Percentiles rank a stretch among this genome's conserved stretches.
Conservation (phyloP, 2,888 invertebrate species). For the Adineta ricciae region DNA sequence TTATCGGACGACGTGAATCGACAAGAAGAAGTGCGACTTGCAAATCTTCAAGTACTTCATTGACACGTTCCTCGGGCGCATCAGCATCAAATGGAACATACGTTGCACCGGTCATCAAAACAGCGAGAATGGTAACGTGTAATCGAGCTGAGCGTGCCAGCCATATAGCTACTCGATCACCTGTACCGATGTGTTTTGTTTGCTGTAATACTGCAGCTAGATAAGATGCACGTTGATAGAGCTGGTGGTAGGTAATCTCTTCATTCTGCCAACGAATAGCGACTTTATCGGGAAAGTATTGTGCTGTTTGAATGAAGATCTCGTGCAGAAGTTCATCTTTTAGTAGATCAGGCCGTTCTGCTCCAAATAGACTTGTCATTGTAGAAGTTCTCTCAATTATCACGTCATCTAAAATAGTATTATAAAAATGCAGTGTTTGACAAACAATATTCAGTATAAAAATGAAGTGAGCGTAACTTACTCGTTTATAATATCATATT, state of each 20-base stretch:
- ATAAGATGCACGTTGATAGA: background rate
- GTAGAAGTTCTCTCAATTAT: too few relatives aligned
- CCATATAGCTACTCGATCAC: background rate
- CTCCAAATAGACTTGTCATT: background rate
- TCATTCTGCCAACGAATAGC: background rate
- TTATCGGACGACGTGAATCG: background rate
- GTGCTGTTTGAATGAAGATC: background rate
- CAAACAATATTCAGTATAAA: too few relatives aligned
- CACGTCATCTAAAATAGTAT: background rate
- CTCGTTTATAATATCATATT: too few relatives aligned
- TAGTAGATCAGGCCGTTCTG: background rate
- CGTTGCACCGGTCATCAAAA: background rate
- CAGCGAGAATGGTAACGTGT: background rate
- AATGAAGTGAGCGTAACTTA: too few relatives aligned
- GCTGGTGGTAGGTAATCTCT: background rate
- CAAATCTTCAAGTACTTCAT: background rate
- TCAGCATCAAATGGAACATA: background rate
- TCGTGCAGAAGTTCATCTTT: background rate
- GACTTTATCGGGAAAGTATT: background rate
- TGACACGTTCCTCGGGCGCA: background rate
- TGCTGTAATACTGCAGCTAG: background rate
- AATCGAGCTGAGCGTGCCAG: background rate
- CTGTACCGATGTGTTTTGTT: background rate
- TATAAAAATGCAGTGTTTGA: too few relatives aligned
- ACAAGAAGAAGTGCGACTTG: background rate